A percentile compares a stretch with the other conserved stretches of the same genome.
phyloP scores from a whole-genome alignment of 2,797 vertebrate genomes.

The Adrianichthys oophorus region DNA sequence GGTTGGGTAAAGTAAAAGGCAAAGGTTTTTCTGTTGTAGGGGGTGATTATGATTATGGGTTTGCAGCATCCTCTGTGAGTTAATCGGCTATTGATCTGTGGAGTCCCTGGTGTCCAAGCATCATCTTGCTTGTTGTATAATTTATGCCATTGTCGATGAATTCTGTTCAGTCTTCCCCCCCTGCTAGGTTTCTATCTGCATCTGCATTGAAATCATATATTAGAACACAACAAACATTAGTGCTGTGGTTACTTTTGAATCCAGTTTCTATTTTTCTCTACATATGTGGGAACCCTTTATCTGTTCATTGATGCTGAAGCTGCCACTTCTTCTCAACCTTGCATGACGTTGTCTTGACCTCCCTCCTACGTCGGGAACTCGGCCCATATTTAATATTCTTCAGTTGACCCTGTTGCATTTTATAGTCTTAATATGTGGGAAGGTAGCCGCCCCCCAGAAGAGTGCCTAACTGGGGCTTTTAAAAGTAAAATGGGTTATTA shows the following conservation, averaged over 20 bases:
- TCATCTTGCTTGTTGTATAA: conserved; percentile 47
- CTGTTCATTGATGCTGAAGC: conserved; percentile 36
- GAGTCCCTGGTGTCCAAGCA: conserved; percentile 40
- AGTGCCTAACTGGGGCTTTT: conserved; percentile 20
- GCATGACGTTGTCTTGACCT: conserved; percentile 34
- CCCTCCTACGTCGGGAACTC: conserved; percentile 49
- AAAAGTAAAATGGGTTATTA: conserved; percentile 38
- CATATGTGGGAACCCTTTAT: conserved; percentile 16
- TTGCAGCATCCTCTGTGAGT: conserved; percentile 25
- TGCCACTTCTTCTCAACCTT: conserved; percentile 12
- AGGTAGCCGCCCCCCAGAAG: conserved; percentile 23
- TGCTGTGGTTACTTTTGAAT: neutral
- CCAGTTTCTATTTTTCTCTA: neutral
- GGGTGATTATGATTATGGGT: conserved; percentile 16
- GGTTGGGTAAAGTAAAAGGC: neutral
- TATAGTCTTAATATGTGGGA: conserved; percentile 27
- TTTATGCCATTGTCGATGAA: conserved; percentile 55
- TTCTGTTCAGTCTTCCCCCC: conserved; percentile 4
- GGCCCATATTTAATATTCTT: conserved; percentile 40
- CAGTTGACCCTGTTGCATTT: conserved; percentile 30
- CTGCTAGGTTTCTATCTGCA: conserved; percentile 18
- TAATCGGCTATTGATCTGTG: conserved; percentile 68
- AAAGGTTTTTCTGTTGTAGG: neutral
- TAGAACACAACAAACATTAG: neutral
- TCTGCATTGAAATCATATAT: neutral